Conservation (phyloP, 1,140 invertebrate genomes). For the Penaeus indicus region DNA sequence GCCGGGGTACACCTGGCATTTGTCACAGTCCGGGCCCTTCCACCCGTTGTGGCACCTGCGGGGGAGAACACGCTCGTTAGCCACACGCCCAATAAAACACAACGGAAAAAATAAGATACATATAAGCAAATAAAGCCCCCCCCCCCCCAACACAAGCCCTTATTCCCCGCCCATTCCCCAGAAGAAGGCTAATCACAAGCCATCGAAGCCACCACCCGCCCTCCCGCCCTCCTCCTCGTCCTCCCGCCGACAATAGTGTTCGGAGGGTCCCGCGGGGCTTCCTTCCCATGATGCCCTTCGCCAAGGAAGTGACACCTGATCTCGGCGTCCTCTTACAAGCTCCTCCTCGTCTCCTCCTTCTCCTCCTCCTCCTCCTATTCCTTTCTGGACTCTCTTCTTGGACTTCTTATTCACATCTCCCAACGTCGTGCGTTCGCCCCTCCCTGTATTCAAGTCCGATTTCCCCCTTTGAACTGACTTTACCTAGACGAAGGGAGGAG, state of each 20-base stretch:
- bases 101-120: neutral
- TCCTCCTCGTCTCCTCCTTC: too few species aligned
- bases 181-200: neutral
- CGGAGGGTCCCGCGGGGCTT: too few species aligned
- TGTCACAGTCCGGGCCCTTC: slow-evolving; percentile 73
- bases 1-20: slow-evolving; percentile 75
- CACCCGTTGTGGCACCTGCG: slow-evolving; percentile 74
- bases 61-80: neutral
- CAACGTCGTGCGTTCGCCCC: neutral
- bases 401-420: neutral
- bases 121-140: too few species aligned
- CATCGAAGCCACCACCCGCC: neutral
- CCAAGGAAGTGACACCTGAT: too few species aligned
- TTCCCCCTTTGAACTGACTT: neutral
- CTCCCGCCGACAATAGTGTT: neutral
- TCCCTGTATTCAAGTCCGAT: neutral
- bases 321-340: too few species aligned
- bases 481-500: neutral
- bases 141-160: too few species aligned
- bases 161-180: too few species aligned
- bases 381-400: neutral
- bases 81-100: neutral
- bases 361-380: neutral
- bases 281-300: too few species aligned
- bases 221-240: neutral